Conservation (phyloP, 2,113 vertebrate species). For the Cephalopholis sonnerati region DNA sequence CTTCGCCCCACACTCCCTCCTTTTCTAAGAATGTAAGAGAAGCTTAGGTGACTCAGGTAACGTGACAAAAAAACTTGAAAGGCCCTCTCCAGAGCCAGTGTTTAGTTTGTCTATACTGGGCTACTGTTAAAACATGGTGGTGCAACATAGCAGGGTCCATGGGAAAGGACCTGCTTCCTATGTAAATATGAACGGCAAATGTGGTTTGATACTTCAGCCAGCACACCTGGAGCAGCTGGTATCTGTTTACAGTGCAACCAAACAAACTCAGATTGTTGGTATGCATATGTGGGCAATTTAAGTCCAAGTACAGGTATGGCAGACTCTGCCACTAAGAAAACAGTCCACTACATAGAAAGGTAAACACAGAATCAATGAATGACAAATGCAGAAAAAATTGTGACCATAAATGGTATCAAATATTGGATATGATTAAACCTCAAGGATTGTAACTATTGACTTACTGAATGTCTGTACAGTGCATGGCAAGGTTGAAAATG, state of each 20-base stretch:
- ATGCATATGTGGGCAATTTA: neutral
- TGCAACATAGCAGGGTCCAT: no score
- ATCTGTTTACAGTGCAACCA: conserved; percentile 10
- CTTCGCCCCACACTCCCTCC: no score
- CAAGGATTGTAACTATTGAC: neutral
- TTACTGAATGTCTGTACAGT: neutral
- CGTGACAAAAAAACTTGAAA: no score
- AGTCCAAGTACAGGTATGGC: neutral
- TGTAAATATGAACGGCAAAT: neutral
- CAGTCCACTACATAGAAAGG: neutral
- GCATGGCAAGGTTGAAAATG: neutral
- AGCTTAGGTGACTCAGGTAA: no score
- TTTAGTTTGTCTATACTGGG: no score
- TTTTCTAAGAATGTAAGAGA: no score
- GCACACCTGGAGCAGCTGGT: neutral
- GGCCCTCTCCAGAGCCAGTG: no score
- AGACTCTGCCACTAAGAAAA: neutral
- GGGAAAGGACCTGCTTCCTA: no score
- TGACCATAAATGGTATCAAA: neutral
- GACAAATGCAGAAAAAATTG: neutral
- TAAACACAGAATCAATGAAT: neutral
- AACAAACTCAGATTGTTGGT: neutral
- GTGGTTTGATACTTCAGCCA: neutral
- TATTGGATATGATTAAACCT: neutral
- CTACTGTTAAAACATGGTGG: no score